These are phyloP conservation scores for Scomber colias DNA, from an alignment of 2,113 vertebrate genomes.

Conservation along the genomic window DNA sequence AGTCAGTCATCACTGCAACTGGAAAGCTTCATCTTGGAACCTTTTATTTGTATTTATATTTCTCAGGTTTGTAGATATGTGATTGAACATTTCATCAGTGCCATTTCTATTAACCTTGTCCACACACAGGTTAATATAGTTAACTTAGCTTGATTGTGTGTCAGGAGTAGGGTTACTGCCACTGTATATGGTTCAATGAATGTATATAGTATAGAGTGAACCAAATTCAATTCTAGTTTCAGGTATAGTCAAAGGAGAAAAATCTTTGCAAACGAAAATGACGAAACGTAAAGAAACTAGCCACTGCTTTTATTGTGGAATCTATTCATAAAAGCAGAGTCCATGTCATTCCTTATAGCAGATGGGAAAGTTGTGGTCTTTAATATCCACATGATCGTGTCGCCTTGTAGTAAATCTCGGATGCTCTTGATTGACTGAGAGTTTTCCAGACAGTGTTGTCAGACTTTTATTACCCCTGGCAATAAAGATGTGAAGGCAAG, in stretches of 20 bases:
- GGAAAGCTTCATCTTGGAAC: neutral
- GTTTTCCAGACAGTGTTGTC: too few relatives aligned
- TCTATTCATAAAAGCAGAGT: neutral
- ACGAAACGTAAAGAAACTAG: slow-evolving; percentile 31
- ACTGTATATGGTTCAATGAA: neutral
- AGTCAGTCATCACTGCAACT: slow-evolving; percentile 19
- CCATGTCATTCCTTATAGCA: neutral
- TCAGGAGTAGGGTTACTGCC: neutral
- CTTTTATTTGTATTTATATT: slow-evolving; percentile 18
- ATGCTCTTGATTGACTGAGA: too few relatives aligned
- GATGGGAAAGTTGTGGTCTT: neutral
- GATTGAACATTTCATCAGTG: neutral
- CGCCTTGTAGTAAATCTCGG: too few relatives aligned
- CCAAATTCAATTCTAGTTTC: neutral
- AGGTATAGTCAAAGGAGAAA: neutral
- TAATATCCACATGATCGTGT: neutral
- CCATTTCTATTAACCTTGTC: neutral
- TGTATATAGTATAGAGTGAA: neutral
- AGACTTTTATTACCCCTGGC: too few relatives aligned
- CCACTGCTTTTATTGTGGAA: neutral
- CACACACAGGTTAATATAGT: neutral
- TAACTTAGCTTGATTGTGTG: neutral
- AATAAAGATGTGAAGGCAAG: too few relatives aligned
- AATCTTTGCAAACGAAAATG: neutral
- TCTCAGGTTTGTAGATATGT: neutral